These are phyloP conservation scores for Idaea aversata DNA, from an alignment of 2,888 invertebrate species.

Conservation along the genomic window DNA sequence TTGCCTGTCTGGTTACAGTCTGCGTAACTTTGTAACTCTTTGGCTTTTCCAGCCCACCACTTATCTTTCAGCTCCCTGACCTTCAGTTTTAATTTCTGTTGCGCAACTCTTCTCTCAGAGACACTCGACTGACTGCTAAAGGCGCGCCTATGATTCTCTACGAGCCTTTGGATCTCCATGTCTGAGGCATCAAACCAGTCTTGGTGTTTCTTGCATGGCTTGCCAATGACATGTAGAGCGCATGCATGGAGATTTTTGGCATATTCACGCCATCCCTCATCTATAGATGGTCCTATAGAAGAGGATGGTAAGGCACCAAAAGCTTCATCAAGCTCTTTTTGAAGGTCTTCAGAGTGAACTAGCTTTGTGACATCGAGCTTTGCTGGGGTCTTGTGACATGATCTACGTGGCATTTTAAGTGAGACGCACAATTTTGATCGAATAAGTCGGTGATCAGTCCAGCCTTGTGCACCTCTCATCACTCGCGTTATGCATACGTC, in stretches of 20 bases:
- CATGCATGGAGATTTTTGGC: background rate
- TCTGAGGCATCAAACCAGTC: constrained; percentile 10
- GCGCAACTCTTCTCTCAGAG: background rate
- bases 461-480: constrained; percentile 14
- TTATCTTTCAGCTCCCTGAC: constrained; percentile 17
- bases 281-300: too few relatives aligned
- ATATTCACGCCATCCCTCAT: background rate
- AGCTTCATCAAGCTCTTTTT: too few relatives aligned
- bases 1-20: constrained; percentile 11
- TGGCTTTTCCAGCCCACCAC: constrained; percentile 20
- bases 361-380: constrained; percentile 5
- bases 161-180: constrained; percentile 9
- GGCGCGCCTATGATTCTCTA: background rate
- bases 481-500: constrained; percentile 16
- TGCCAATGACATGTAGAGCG: background rate
- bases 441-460: constrained; percentile 15
- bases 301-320: too few relatives aligned
- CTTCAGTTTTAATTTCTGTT: constrained; percentile 5
- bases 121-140: too few relatives aligned
- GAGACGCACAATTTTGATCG: constrained; percentile 1
- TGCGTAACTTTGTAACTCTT: constrained; percentile 18
- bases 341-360: background rate
- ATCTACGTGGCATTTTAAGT: constrained; percentile 7
- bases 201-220: constrained; percentile 11
- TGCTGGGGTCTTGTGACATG: constrained; percentile 6